Evolutionary conservation across 2,797 vertebrate species (phyloP), one percentile per base, ranked within the genome.

Genomic region (Sardinella longiceps): DNA sequence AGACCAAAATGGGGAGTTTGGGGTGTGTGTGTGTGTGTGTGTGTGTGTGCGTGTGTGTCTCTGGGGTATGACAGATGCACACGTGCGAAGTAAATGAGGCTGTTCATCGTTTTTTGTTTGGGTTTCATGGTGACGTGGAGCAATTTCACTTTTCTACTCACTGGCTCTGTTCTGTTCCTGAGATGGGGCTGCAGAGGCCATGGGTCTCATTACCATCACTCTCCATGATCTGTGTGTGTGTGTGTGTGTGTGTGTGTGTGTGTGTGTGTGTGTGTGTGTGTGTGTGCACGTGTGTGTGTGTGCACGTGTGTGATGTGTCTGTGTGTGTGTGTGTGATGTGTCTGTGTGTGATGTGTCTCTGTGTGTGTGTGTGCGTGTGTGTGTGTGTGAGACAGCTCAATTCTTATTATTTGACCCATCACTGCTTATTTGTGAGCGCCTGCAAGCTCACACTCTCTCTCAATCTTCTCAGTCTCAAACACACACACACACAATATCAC

Each of bases 191-290:
- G 5, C 20, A 23, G 20, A 23, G 18, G 53, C 53, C 20, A 20
- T 56, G 5, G 20, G 12, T 50, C 48, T 50, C 48, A 23, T 7
- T 56, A 20, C 53, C 6, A 7, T 56, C 53, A 5, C 1, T 20
- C 51, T 56, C 2, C 20, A 23, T 3, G 18, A 56, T 56, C 51
- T 23, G 53, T 33, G 63, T 30, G 25, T 66, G 43, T 77, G 70
- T 45, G 80, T 46, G 80, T 50, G 56, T 50, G 15, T 14, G 63
- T 74, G 25, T 83, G 45, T 84, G 66, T 84, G 83, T 77, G 45
- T 84, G 70, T 66, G 25, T 66, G 60, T 66, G 58, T 63, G 58
- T 63, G 58, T 63, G 58, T 63, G n/a, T 63, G 58, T 81, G 74
- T 84, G 15, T 58, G 43, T 81, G 83, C 58, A 37, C n/a, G 70